Conservation (phyloP, 2,113 vertebrate species). For the Cynoglossus semilaevis region DNA sequence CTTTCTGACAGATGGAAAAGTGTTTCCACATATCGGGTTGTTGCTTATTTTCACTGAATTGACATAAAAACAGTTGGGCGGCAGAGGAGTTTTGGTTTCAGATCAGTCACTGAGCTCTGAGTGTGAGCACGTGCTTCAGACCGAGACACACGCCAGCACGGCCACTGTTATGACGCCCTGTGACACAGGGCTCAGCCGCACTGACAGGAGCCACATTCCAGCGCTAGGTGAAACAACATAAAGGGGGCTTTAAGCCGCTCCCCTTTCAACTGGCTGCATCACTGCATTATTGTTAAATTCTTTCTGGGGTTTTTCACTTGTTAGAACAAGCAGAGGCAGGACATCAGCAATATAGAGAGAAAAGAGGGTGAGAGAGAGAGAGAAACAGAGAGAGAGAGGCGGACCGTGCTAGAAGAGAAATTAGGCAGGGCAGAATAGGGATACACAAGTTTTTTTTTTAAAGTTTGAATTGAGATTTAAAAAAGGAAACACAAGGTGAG, state of each 20-base stretch:
- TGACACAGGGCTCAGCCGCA: slow-evolving; percentile 13
- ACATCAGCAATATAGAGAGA: slow-evolving; percentile 57
- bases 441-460: slow-evolving; percentile 10
- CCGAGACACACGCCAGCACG: slow-evolving; percentile 11
- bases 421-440: slow-evolving; percentile 22
- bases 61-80: too few species aligned
- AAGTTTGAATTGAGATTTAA: slow-evolving; percentile 40
- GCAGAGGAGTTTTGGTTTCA: background rate
- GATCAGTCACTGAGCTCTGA: background rate
- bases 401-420: slow-evolving; percentile 3
- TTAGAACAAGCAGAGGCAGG: slow-evolving; percentile 73
- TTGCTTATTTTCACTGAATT: background rate
- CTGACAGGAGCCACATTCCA: slow-evolving; percentile 72
- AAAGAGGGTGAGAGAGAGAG: slow-evolving; percentile 29
- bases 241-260: slow-evolving; percentile 64
- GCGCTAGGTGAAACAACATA: slow-evolving; percentile 60
- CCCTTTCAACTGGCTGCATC: slow-evolving; percentile 66
- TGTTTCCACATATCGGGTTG: background rate
- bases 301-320: slow-evolving; percentile 77
- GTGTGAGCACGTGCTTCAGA: slow-evolving; percentile 3
- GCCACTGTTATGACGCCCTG: slow-evolving; percentile 38
- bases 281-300: slow-evolving; percentile 75
- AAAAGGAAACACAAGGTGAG: slow-evolving; percentile 4
- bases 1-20: too few species aligned
- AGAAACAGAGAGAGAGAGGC: slow-evolving; percentile 11